Evolutionary conservation across 2,797 vertebrate genomes (phyloP).

Genomic region (Siniperca undulata): DNA sequence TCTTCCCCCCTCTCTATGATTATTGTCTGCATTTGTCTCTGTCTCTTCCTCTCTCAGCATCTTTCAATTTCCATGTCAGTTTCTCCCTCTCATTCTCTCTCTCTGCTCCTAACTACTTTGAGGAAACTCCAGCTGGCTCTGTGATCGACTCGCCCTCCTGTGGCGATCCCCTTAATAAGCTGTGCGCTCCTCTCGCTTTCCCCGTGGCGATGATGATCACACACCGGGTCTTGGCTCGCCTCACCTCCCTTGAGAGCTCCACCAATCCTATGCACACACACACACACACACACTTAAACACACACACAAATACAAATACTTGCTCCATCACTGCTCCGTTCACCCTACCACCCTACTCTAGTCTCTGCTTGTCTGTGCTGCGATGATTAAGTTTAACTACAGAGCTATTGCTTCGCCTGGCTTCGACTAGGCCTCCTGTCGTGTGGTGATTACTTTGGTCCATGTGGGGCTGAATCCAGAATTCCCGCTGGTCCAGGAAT

Average conservation of each 20-base stretch:
- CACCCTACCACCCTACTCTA: background rate
- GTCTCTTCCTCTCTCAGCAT: background rate
- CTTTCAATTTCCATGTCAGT: background rate
- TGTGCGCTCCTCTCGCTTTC: conserved; percentile 35
- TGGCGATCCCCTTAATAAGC: conserved; percentile 56
- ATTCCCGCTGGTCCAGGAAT: conserved; percentile 26
- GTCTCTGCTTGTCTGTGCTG: conserved; percentile 10
- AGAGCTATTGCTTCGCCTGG: conserved; percentile 13
- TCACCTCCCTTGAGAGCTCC: conserved; percentile 31
- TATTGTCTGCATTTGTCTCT: background rate
- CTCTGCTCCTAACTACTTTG: conserved; percentile 25
- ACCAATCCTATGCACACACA: background rate
- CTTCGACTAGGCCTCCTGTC: conserved; percentile 16
- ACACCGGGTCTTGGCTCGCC: conserved; percentile 45
- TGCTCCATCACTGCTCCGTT: background rate
- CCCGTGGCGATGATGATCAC: conserved; percentile 62
- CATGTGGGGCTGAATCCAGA: conserved; percentile 26
- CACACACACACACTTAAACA: background rate
- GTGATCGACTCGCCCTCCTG: conserved; percentile 60
- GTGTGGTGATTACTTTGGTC: conserved; percentile 14
- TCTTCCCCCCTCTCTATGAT: background rate
- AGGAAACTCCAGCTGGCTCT: conserved; percentile 65
- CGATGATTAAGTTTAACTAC: conserved; percentile 34
- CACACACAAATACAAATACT: conserved; percentile 3
- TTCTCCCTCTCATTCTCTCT: background rate